phyloP scores from a whole-genome alignment of 2,797 vertebrate species.

The Tokudaia tokunoshimensis region DNA sequence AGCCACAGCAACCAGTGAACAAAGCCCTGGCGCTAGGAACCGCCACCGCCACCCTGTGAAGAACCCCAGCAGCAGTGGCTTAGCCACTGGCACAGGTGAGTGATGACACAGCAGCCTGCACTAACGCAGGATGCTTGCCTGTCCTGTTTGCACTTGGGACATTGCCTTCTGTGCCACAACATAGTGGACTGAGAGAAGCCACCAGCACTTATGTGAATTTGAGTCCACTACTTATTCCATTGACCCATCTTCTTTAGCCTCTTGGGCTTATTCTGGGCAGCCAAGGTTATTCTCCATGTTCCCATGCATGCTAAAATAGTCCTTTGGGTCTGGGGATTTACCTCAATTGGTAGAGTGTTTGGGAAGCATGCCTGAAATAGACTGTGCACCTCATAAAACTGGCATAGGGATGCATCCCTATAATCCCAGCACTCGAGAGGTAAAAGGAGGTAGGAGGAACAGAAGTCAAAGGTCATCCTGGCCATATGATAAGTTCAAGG shows the following conservation, averaged over 20 bases:
- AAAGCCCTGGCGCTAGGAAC: conserved; percentile 83
- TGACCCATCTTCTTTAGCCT: conserved; percentile 18
- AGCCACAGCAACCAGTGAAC: conserved; percentile 83
- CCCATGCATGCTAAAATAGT: neutral
- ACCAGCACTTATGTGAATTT: neutral
- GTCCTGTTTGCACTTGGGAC: neutral
- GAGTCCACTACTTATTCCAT: neutral
- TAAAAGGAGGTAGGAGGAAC: neutral
- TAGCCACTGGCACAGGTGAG: conserved; percentile 88
- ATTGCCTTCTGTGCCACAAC: neutral
- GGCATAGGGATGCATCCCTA: neutral
- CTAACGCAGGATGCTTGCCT: neutral
- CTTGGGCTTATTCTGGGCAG: conserved; percentile 11
- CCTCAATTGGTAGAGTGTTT: neutral
- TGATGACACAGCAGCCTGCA: neutral
- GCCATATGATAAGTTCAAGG: neutral
- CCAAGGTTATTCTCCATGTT: neutral
- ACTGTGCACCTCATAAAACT: neutral
- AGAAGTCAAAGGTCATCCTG: neutral
- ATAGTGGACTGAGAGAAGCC: neutral
- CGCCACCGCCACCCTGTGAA: conserved; percentile 88
- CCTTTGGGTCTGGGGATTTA: neutral
- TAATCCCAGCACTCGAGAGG: neutral
- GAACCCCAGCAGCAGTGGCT: conserved; percentile 82
- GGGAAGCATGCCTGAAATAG: neutral